These are phyloP conservation scores for Thomomys bottae DNA, from an alignment of 2,113 vertebrate species.

Conservation along the genomic window DNA sequence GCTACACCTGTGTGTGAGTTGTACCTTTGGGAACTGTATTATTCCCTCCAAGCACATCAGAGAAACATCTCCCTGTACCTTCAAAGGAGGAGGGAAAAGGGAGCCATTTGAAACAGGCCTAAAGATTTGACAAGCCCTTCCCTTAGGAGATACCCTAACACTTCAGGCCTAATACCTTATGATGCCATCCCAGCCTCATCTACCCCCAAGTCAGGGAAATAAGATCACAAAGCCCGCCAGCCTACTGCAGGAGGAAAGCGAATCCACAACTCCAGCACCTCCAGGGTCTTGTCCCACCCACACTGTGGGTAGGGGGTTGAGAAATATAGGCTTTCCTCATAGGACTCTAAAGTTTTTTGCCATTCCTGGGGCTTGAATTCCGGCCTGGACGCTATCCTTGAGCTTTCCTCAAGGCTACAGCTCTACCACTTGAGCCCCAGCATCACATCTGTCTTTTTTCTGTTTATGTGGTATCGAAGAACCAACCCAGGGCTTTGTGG, in stretches of 20 bases:
- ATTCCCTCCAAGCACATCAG: not conserved
- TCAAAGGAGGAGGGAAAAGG: not conserved
- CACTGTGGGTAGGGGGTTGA: rapidly evolving
- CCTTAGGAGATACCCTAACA: not conserved
- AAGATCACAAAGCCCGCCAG: not conserved
- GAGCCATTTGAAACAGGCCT: not conserved
- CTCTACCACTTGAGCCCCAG: no score
- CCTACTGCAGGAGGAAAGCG: not conserved
- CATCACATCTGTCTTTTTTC: no score
- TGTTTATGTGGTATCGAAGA: no score
- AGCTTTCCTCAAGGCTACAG: no score
- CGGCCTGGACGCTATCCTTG: no score
- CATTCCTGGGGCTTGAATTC: no score
- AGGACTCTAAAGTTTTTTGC: not conserved
- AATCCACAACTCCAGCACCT: not conserved
- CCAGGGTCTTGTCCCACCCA: not conserved
- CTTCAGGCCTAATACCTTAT: not conserved
- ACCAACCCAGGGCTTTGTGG: no score
- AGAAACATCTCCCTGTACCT: not conserved
- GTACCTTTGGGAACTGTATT: not conserved
- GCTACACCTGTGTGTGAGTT: not conserved
- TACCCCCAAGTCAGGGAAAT: not conserved
- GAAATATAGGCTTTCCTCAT: not conserved
- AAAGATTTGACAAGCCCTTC: not conserved
- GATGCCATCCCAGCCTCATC: not conserved